Conservation (phyloP, 2,888 invertebrate genomes). For the Heliconius hortense region DNA sequence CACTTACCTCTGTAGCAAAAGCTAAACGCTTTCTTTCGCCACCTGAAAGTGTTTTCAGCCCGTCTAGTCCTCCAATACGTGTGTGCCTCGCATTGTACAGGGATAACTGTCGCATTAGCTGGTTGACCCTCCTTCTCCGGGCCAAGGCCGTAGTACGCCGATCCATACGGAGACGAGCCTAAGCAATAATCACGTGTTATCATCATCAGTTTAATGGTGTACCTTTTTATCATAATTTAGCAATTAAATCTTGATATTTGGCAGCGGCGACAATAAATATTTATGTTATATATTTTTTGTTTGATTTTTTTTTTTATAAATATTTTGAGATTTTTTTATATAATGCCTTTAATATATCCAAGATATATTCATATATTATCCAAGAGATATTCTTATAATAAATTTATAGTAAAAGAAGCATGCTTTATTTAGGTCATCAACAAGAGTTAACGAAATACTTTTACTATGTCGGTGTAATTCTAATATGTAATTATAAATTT, state of each 20-base stretch:
- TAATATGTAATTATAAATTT: too few relatives aligned
- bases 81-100: conserved; percentile 87
- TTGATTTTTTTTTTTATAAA: too few relatives aligned
- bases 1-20: conserved; percentile 93
- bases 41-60: conserved; percentile 92
- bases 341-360: too few relatives aligned
- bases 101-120: conserved; percentile 87
- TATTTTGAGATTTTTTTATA: too few relatives aligned
- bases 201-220: not conserved
- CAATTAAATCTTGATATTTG: too few relatives aligned
- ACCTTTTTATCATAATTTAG: not conserved
- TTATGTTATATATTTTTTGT: too few relatives aligned
- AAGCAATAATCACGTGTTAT: conserved; percentile 4
- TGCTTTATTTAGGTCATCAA: not conserved
- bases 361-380: too few relatives aligned
- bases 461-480: too few relatives aligned
- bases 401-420: too few relatives aligned
- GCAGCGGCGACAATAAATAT: too few relatives aligned
- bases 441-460: not conserved
- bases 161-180: conserved; percentile 92
- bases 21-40: conserved; percentile 96
- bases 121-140: conserved; percentile 85
- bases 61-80: conserved; percentile 89
- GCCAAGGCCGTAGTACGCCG: conserved; percentile 83
- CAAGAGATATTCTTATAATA: too few relatives aligned